Conservation (phyloP, 2,113 vertebrate species). For the Gymnorhina tibicen region DNA sequence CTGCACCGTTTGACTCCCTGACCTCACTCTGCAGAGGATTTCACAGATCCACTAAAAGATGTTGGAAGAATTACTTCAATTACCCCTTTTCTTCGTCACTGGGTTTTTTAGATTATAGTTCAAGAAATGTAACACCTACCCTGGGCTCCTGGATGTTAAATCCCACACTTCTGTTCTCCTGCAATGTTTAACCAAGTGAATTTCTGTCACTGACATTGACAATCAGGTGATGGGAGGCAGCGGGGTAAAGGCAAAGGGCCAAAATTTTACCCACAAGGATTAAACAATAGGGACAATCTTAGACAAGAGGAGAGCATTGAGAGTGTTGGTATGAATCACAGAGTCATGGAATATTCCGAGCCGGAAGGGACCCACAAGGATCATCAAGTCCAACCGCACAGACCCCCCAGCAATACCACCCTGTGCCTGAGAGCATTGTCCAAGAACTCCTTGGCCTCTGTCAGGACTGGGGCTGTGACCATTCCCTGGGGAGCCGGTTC, state of each 20-base stretch:
- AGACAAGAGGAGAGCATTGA: not conserved
- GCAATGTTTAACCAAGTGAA: not conserved
- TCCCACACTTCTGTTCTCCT: not conserved
- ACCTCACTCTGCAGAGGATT: not conserved
- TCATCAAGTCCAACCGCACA: not conserved
- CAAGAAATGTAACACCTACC: not conserved
- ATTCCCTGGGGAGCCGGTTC: not conserved
- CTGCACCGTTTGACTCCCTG: not conserved
- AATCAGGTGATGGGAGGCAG: not conserved
- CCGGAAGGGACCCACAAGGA: not conserved
- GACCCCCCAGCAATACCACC: not conserved
- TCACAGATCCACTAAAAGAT: not conserved
- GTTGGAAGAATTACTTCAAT: not conserved
- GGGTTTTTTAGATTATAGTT: not conserved
- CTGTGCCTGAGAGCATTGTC: not conserved
- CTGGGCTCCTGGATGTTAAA: not conserved
- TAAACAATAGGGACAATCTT: not conserved
- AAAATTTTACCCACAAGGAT: not conserved
- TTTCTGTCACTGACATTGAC: not conserved
- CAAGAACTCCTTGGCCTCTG: not conserved
- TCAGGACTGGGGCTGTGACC: fast-evolving
- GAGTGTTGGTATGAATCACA: not conserved
- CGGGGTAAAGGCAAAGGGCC: not conserved
- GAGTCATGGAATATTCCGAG: not conserved
- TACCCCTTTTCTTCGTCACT: not conserved